Conservation (phyloP, 2,113 vertebrate species). For the Isurus oxyrinchus region DNA sequence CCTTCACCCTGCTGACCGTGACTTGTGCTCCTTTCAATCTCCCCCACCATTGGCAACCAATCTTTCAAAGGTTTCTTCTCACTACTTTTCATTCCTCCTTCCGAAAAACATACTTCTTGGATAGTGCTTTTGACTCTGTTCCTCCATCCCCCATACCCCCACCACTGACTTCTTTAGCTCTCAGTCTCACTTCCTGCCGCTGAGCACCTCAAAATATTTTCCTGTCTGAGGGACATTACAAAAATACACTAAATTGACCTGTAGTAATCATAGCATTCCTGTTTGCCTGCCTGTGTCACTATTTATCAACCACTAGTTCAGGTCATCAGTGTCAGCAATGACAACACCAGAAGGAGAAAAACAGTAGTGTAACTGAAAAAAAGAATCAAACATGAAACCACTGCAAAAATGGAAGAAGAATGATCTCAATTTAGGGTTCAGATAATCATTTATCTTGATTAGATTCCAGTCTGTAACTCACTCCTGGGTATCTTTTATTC, state of each 20-base stretch:
- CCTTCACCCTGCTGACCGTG: neutral
- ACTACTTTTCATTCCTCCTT: neutral
- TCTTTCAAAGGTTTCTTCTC: neutral
- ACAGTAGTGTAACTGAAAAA: neutral
- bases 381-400: neutral
- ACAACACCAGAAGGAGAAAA: neutral
- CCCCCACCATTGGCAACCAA: neutral
- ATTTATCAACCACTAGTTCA: neutral
- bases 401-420: neutral
- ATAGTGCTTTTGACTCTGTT: neutral
- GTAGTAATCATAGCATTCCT: neutral
- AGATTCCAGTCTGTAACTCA: neutral
- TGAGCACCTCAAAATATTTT: neutral
- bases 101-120: neutral
- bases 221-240: neutral
- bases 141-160: too few relatives aligned
- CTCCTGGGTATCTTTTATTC: too few relatives aligned
- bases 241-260: neutral
- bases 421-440: neutral
- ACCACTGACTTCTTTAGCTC: too few relatives aligned
- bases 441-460: neutral
- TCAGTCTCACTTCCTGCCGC: neutral
- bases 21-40: neutral
- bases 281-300: neutral
- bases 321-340: neutral